Evolutionary conservation across 2,797 vertebrate genomes (phyloP).

Genomic region (Varecia variegata): DNA sequence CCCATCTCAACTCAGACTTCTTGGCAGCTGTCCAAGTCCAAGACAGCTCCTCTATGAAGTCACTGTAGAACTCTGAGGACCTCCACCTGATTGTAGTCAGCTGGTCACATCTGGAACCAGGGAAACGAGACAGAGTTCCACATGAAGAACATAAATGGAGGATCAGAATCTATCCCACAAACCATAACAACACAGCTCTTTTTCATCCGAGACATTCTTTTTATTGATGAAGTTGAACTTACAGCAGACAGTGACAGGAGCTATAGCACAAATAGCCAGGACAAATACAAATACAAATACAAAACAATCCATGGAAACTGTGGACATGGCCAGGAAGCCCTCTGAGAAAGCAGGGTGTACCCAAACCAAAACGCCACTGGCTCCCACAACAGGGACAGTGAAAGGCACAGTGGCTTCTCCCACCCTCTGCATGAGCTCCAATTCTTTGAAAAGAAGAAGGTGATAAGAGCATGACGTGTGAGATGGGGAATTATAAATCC

Average conservation of each 20-base stretch:
- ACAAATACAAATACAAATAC: neutral
- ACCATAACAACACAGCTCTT: constrained; percentile 18
- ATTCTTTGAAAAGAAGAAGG: neutral
- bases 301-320: neutral
- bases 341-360: neutral
- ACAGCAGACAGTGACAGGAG: neutral
- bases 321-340: neutral
- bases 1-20: neutral
- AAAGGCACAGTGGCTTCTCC: neutral
- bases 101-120: constrained; percentile 9
- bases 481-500: neutral
- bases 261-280: neutral
- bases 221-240: constrained; percentile 47
- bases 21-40: neutral
- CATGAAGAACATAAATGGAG: neutral
- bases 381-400: neutral
- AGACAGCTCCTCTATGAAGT: constrained; percentile 35
- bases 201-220: constrained; percentile 10
- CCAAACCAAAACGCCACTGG: neutral
- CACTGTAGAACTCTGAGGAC: neutral
- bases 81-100: neutral
- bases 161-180: constrained; percentile 28
- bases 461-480: neutral
- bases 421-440: neutral
- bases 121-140: constrained; percentile 33